Conservation (phyloP, 2,113 vertebrate genomes). For the Agelaius tricolor region DNA sequence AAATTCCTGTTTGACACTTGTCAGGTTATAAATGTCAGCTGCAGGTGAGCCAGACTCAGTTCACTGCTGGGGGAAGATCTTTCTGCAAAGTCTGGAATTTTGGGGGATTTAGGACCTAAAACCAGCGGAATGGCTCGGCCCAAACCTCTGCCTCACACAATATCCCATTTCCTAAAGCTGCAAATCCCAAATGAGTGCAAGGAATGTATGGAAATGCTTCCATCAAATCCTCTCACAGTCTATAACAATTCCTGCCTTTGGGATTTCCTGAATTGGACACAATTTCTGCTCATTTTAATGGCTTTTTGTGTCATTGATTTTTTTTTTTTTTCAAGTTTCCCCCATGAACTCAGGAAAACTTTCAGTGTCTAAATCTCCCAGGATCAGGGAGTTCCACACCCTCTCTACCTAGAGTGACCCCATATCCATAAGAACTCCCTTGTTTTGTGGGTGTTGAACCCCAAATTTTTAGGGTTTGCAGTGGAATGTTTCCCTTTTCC, state of each 20-base stretch:
- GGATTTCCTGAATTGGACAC: not conserved
- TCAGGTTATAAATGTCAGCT: not conserved
- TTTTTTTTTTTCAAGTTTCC: not conserved
- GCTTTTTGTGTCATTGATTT: not conserved
- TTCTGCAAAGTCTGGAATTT: not conserved
- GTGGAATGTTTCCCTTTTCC: not conserved
- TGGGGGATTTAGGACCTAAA: not conserved
- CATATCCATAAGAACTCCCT: not conserved
- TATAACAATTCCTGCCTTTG: not conserved
- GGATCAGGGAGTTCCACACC: not conserved
- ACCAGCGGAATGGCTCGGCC: not conserved
- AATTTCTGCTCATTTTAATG: not conserved
- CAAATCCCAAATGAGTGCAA: not conserved
- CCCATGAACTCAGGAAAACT: not conserved
- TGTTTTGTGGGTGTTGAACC: not conserved
- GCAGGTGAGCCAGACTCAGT: not conserved
- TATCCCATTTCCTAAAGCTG: constrained; percentile 40
- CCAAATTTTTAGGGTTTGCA: not conserved
- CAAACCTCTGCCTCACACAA: not conserved
- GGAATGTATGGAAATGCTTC: not conserved
- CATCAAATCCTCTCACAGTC: constrained; percentile 1
- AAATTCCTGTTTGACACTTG: not conserved
- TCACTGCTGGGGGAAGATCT: not conserved
- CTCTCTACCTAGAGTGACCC: not conserved
- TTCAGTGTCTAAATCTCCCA: not conserved